Base-by-base conservation (phyloP, 1,140 invertebrate genomes). In the Myzus persicae region DNA sequence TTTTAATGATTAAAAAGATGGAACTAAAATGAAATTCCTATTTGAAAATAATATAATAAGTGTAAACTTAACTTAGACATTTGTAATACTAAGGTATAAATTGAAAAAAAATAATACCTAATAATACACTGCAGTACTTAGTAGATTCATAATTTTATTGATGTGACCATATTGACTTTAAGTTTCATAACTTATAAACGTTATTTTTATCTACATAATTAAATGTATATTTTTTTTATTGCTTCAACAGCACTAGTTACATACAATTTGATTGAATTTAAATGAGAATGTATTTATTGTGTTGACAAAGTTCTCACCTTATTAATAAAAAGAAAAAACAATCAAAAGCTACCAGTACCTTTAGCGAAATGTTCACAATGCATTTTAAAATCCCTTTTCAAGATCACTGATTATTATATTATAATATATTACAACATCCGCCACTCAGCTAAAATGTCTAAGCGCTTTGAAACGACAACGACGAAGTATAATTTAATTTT, bases 371-470 rank as follows among this genome's bases (percentile, higher is more conserved):
- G 31, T 59, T 59, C 46, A 14, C 31, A 59, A 36, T 18, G 1
- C 5, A n/a, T 76, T n/a, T 67, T 76, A 18, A 76, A 76, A 76
- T 6, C n/a, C 59, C 36, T 76, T 76, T n/a, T 76, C 59, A 76
- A n/a, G n/a, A n/a, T 76, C n/a, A 1, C n/a, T 76, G n/a, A n/a
- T 76, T 76, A 76, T 76, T 18, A 76, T 76, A 76, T 76, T 18
- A 54, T 51, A 51, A 11, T 67, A 76, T 67, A 67, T 20, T n/a
- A 36, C 14, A n/a, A 76, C 4, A 20, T 76, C 14, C 59, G n/a
- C 59, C n/a, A 76, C 59, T 76, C 59, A n/a, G 36, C 59, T 76
- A n/a, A 76, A 76, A 76, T 76, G n/a, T n/a, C 59, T 76, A 76
- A 76, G 59, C 5, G 0, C 24, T 76, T 76, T n/a, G n/a, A 76